These are phyloP conservation scores for Falcunculus frontatus DNA, from an alignment of 2,113 vertebrate genomes.

Conservation along the genomic window DNA sequence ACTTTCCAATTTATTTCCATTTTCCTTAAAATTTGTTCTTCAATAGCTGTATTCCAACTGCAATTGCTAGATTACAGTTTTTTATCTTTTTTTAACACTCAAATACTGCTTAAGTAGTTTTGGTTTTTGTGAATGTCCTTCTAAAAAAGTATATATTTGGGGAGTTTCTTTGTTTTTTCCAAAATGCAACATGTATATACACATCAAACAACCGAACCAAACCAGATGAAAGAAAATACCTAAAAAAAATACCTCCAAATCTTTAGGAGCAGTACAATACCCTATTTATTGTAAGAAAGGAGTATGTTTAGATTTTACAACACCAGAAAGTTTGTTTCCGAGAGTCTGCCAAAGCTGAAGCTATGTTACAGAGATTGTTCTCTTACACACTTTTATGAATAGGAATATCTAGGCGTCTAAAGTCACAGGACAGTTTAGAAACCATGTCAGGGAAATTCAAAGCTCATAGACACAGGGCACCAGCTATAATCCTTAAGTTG, in stretches of 20 bases:
- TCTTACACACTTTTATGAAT: background rate
- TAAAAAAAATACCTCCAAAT: background rate
- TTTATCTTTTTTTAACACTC: background rate
- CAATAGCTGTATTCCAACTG: background rate
- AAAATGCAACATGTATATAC: no score
- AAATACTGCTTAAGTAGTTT: background rate
- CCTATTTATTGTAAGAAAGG: background rate
- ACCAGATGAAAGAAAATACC: background rate
- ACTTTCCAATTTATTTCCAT: background rate
- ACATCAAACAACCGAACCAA: background rate
- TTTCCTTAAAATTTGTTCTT: background rate
- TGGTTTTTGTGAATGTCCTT: background rate
- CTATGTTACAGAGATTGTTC: background rate
- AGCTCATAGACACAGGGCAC: background rate
- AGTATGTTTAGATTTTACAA: background rate
- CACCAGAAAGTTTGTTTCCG: background rate
- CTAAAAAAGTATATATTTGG: background rate
- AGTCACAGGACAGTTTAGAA: background rate
- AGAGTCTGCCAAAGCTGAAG: background rate
- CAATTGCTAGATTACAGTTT: background rate
- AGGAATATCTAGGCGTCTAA: background rate
- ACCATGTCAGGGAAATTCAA: background rate
- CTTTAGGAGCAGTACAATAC: background rate
- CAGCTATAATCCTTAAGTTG: background rate
- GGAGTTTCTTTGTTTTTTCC: background rate